Evolutionary conservation across 2,888 invertebrate species (phyloP), one percentile per base, ranked within the genome.

Genomic region (Zeuzera pyrina): DNA sequence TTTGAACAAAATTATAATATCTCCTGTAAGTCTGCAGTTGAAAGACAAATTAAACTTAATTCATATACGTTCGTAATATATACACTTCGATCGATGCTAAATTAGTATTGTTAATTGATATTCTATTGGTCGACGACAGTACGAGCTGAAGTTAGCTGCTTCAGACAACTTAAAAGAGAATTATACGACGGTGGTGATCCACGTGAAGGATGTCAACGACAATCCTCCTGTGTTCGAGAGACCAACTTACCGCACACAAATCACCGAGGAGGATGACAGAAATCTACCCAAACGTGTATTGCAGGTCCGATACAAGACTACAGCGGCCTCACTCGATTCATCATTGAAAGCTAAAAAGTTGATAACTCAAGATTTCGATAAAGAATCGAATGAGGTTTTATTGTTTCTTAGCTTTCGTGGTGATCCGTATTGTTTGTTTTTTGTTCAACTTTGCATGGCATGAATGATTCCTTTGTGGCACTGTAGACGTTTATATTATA

Each of bases 181-280:
- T 88, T 94, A 94, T 85, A 97, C 97, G 25, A 96, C 94, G 23
- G 97, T 97, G 47, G 95, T 97, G 62, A 97, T 97, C 62, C 94
- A 96, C 79, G 95, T 97, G 56, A 97, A 95, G 84, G 97, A 98
- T 74, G 96, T 97, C 49, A 98, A 98, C 81, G 98, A 98, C 87
- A 98, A 98, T 86, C 94, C 97, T 26, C 98, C 98, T 2, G 94
- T 95, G 51, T 98, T 98, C 81, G 95, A 95, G 78, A 86, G 95
- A 47, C 95, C 96, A 31, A 95, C 94, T 35, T 97, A 96, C 85
- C 90, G 95, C 63, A 95, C 96, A 31, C 95, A 96, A 84, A 96
- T 97, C 78, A 96, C 95, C 25, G 96, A 96, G 78, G 96, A 96
- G 77, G 96, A 96, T 68, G 95, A 96, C 85, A 88, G 95, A 59